Conservation (phyloP, 1,140 invertebrate genomes). For the Lycorma delicatula region DNA sequence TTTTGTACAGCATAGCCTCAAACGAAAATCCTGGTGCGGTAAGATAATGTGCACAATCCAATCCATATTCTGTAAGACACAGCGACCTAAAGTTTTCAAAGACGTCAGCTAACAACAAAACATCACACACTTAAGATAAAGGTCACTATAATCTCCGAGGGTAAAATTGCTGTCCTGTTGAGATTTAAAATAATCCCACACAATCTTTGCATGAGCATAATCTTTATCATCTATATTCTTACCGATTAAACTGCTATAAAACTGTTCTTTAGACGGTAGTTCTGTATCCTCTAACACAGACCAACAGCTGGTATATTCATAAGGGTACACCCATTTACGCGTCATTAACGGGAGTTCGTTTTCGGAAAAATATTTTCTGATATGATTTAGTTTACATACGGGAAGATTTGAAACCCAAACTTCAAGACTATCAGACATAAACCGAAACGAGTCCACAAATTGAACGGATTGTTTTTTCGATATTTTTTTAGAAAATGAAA, state of each 20-base stretch:
- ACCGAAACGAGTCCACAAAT: slow-evolving; percentile 11
- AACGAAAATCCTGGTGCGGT: slow-evolving; percentile 37
- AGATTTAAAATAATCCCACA: slow-evolving; percentile 38
- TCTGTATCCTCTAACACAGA: slow-evolving; percentile 31
- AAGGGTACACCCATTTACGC: slow-evolving; percentile 32
- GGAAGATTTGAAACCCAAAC: slow-evolving; percentile 4
- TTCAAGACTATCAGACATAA: not conserved
- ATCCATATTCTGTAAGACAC: slow-evolving; percentile 21
- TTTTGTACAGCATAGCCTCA: slow-evolving; percentile 38
- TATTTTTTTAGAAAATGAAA: slow-evolving; percentile 5
- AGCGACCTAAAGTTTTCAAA: slow-evolving; percentile 39
- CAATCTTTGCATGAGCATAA: slow-evolving; percentile 37
- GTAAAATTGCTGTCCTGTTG: no score
- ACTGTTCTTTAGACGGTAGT: slow-evolving; percentile 30
- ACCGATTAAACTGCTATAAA: slow-evolving; percentile 32
- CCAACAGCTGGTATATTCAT: slow-evolving; percentile 30
- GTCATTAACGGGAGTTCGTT: slow-evolving; percentile 21
- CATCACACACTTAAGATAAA: slow-evolving; percentile 38
- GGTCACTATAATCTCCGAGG: slow-evolving; percentile 30
- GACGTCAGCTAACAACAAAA: slow-evolving; percentile 37
- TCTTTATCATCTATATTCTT: slow-evolving; percentile 29
- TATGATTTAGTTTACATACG: not conserved
- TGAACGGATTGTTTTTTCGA: not conserved
- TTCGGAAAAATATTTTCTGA: slow-evolving; percentile 1
- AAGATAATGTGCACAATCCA: slow-evolving; percentile 30